Evolutionary conservation across 2,113 vertebrate species (phyloP), one percentile per base, ranked within the genome.

Genomic region (Tamias sibiricus): DNA sequence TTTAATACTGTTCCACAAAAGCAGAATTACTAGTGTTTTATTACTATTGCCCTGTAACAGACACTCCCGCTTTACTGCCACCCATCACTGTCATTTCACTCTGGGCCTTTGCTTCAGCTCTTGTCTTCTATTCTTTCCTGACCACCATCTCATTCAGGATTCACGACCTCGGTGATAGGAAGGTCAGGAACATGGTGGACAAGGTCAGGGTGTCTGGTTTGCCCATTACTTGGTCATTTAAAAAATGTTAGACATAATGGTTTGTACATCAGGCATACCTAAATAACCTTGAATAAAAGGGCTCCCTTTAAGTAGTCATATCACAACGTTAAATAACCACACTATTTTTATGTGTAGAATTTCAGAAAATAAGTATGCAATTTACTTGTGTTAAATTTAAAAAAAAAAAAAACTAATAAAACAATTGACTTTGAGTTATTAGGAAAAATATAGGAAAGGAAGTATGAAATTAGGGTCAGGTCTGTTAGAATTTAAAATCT

Each of bases 1-100:
- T 94, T 94, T 79, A 81, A 91, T 16, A 91, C 13, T 76, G 35
- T 35, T 69, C 79, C 91, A 74, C 86, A 77, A 93, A 96, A 74
- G 89, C 86, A 91, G n/a, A 95, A 74, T 57, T 40, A 81, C n/a
- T 77, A 47, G 6, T 66, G 49, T 35, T 6, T 72, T 74, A 28
- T 64, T 71, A n/a, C 69, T 88, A 52, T 37, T 66, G 96, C 22
- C 83, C n/a, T 91, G 19, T 83, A 87, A 80, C 47, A 89, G 84
- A 92, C 72, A 90, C 37, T 54, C 19, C 42, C 35, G 16, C 35
- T 90, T 71, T 77, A 79, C 35, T 93, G 77, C 22, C 17, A 74
- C 35, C 40, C 19, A 44, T 82, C 42, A 92, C n/a, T 4, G 22
- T 32, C 37, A 80, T 71, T 95, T 95, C 68, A 74, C 62, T 47